Conservation (phyloP, 2,797 vertebrate species). For the Hypotaenidia okinawae region DNA sequence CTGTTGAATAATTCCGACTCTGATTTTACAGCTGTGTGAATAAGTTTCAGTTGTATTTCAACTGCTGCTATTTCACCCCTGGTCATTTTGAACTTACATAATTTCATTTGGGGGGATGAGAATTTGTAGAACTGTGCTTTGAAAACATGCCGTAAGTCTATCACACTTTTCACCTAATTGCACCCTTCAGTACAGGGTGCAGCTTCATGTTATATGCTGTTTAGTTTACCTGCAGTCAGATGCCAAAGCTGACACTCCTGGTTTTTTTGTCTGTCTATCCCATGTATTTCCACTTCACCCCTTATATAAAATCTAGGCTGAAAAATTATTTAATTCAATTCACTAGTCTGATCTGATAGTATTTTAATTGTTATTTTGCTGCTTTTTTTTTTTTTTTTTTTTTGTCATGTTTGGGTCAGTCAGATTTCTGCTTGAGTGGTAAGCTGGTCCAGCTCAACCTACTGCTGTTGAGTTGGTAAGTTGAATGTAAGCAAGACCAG, state of each 20-base stretch:
- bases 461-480: neutral
- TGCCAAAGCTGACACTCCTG: neutral
- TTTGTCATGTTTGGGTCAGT: neutral
- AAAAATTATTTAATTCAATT: neutral
- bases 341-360: neutral
- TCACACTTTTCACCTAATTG: accelerated
- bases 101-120: neutral
- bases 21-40: neutral
- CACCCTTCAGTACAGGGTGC: neutral
- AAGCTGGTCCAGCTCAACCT: neutral
- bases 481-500: neutral
- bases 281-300: neutral
- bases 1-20: neutral
- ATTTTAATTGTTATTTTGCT: neutral
- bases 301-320: neutral
- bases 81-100: neutral
- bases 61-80: neutral
- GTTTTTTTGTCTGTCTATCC: neutral
- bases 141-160: neutral
- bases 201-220: neutral
- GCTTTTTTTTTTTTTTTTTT: neutral
- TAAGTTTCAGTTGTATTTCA: neutral
- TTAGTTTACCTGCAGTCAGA: accelerated
- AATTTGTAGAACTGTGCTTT: neutral
- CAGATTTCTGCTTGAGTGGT: neutral